phyloP scores from a whole-genome alignment of 2,888 invertebrate species.

The Dryomyza anilis region DNA sequence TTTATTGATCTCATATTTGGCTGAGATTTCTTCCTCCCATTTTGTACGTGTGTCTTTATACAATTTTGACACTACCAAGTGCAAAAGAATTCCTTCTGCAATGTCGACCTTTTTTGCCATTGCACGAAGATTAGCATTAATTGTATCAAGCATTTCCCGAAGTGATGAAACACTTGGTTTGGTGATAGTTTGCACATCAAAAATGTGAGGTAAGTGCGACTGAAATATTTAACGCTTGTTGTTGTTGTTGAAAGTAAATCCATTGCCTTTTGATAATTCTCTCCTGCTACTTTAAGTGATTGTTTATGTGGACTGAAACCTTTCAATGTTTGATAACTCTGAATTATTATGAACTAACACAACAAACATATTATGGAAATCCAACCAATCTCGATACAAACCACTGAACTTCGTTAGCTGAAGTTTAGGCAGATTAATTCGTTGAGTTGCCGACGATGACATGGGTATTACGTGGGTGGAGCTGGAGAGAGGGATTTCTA shows the following conservation, averaged over 20 bases:
- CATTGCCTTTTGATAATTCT: conserved; percentile 17
- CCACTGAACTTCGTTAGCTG: conserved; percentile 13
- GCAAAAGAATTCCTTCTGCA: too few relatives aligned
- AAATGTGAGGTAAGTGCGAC: conserved; percentile 25
- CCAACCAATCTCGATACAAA: neutral
- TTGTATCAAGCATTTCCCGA: conserved; percentile 24
- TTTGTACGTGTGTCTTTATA: too few relatives aligned
- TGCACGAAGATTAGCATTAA: too few relatives aligned
- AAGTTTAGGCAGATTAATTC: conserved; percentile 4
- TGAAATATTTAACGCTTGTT: conserved; percentile 26
- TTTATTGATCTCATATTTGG: too few relatives aligned
- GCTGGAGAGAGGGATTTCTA: neutral
- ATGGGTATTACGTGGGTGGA: neutral
- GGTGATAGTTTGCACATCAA: conserved; percentile 21
- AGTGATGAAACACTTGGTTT: conserved; percentile 18
- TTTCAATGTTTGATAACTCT: conserved; percentile 3
- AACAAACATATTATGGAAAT: conserved; percentile 13
- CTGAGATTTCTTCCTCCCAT: too few relatives aligned
- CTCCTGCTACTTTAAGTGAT: conserved; percentile 7
- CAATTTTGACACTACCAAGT: too few relatives aligned
- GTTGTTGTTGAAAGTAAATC: conserved; percentile 9
- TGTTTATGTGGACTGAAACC: conserved; percentile 13
- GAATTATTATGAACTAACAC: conserved; percentile 1
- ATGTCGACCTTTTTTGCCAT: too few relatives aligned
- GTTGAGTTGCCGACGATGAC: neutral